A percentile compares a stretch with the other conserved stretches of the same genome.
Conservation (phyloP, 1,140 invertebrate genomes). For the Hypothenemus hampei region DNA sequence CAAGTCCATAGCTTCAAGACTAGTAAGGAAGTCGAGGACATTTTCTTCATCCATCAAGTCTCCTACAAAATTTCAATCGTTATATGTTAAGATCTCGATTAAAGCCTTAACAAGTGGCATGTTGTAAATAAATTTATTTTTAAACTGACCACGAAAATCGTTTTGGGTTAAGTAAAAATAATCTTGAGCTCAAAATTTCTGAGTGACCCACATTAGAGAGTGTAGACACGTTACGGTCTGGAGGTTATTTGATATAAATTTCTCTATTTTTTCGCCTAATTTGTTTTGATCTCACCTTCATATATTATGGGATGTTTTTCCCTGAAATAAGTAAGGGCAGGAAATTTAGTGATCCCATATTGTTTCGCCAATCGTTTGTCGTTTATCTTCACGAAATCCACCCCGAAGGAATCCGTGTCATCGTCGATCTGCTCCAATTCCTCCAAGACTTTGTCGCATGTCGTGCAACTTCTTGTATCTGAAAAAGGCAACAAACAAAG, state of each 20-base stretch:
- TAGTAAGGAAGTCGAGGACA: constrained; percentile 88
- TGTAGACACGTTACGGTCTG: constrained; percentile 1
- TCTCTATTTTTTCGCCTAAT: not conserved
- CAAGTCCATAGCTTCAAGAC: constrained; percentile 88
- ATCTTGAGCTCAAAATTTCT: constrained; percentile 16
- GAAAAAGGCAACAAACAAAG: constrained; percentile 40
- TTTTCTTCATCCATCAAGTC: constrained; percentile 93
- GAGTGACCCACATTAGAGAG: constrained; percentile 10
- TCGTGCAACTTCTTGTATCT: constrained; percentile 88
- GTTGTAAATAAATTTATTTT: constrained; percentile 17
- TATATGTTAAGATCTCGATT: too few relatives aligned
- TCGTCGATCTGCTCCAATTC: constrained; percentile 93
- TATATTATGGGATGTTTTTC: constrained; percentile 91
- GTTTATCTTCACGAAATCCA: constrained; percentile 93
- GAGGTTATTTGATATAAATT: not conserved
- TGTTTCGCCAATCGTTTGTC: constrained; percentile 92
- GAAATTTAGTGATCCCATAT: constrained; percentile 90
- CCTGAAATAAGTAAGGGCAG: constrained; percentile 89
- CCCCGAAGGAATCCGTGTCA: constrained; percentile 88
- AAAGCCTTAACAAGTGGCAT: constrained; percentile 11
- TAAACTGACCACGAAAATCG: constrained; percentile 1
- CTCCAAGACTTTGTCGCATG: constrained; percentile 84
- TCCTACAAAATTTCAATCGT: too few relatives aligned
- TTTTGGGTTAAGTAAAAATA: constrained; percentile 9
- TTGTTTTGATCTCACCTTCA: constrained; percentile 58